Percentiles rank a stretch among this genome's conserved stretches.
Conservation (phyloP, 1,140 invertebrate species). For the Probaryconus sp. region DNA sequence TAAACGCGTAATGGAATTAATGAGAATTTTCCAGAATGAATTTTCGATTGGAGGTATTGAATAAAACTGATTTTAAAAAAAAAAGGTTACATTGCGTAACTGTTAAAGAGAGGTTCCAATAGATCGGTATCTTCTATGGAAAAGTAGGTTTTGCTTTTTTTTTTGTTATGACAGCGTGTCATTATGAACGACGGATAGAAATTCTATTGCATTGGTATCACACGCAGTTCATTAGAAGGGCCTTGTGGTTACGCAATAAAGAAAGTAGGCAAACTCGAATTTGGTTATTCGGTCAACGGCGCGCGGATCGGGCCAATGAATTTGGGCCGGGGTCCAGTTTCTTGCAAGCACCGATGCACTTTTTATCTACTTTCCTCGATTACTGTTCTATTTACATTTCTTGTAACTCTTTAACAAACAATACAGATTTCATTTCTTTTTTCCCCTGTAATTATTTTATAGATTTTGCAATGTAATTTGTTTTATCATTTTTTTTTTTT, state of each 20-base stretch:
- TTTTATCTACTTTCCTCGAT: slow-evolving; percentile 52
- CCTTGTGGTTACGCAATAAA: slow-evolving; percentile 64
- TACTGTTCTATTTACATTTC: slow-evolving; percentile 36
- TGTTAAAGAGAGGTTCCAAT: background rate
- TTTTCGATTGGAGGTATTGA: no score
- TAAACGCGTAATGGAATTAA: no score
- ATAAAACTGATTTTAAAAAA: no score
- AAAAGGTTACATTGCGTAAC: no score
- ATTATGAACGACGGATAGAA: no score
- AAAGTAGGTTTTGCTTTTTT: slow-evolving; percentile 36
- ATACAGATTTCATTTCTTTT: no score
- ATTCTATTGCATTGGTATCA: background rate
- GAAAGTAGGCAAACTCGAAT: slow-evolving; percentile 75
- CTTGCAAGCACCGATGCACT: slow-evolving; percentile 19
- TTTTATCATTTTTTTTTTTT: no score
- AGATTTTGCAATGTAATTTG: no score
- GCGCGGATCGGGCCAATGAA: slow-evolving; percentile 62
- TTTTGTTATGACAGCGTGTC: slow-evolving; percentile 41
- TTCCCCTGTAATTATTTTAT: no score
- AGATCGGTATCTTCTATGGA: slow-evolving; percentile 3
- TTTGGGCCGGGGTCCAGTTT: slow-evolving; percentile 55
- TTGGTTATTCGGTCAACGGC: slow-evolving; percentile 77
- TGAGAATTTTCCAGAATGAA: no score
- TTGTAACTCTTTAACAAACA: no score
- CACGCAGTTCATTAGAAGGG: slow-evolving; percentile 23